phyloP scores from a whole-genome alignment of 2,797 vertebrate species.

The Tenualosa ilisha region DNA sequence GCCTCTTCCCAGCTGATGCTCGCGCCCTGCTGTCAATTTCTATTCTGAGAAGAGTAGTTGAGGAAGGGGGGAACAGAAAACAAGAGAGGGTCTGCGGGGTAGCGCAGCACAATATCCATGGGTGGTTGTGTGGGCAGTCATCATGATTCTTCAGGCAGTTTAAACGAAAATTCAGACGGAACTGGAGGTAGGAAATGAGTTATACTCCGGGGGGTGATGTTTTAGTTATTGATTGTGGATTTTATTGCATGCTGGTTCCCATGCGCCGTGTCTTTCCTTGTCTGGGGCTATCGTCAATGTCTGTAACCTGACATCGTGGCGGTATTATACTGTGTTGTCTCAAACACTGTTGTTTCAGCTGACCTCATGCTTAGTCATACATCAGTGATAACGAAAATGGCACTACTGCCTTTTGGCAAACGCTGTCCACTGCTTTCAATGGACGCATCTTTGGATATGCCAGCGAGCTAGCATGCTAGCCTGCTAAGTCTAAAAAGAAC shows the following conservation, averaged over 20 bases:
- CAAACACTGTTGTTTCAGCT: constrained; percentile 5
- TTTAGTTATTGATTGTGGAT: constrained; percentile 20
- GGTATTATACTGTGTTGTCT: background rate
- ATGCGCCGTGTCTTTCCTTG: constrained; percentile 34
- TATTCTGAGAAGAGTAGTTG: constrained; percentile 50
- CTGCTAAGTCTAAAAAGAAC: constrained; percentile 28
- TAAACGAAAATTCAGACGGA: constrained; percentile 97
- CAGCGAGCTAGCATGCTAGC: constrained; percentile 41
- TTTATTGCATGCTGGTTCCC: constrained; percentile 29
- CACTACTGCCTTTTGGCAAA: background rate
- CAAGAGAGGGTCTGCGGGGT: constrained; percentile 71
- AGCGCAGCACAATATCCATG: constrained; percentile 84
- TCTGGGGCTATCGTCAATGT: constrained; percentile 29
- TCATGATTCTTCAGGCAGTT: constrained; percentile 96
- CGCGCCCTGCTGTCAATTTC: constrained; percentile 54
- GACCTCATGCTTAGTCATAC: constrained; percentile 3
- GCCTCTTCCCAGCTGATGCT: constrained; percentile 58
- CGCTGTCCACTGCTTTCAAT: constrained; percentile 37
- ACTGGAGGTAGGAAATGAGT: constrained; percentile 83
- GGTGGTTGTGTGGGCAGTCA: constrained; percentile 98
- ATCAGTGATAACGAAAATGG: constrained; percentile 21
- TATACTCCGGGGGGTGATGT: constrained; percentile 28
- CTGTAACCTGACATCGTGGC: background rate
- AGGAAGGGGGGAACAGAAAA: constrained; percentile 47
- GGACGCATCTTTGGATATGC: constrained; percentile 31